Evolutionary conservation across 2,113 vertebrate genomes (phyloP).

Genomic region (Campylomormyrus numenius): DNA sequence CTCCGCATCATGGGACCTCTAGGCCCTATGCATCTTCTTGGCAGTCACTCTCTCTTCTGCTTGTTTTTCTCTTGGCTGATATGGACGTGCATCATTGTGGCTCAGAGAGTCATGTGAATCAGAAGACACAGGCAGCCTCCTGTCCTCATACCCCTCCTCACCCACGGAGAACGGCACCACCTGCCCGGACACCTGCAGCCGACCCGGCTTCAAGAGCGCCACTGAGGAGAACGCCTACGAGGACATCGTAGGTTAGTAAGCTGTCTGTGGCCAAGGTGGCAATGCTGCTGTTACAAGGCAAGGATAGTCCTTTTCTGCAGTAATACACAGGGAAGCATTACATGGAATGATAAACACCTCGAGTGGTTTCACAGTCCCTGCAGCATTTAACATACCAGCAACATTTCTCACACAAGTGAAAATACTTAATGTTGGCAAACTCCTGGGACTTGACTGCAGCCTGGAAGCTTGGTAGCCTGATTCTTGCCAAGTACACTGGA

Average conservation of each 20-base stretch:
- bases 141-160: conserved; percentile 76
- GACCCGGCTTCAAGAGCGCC: conserved; percentile 87
- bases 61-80: neutral
- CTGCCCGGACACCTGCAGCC: conserved; percentile 63
- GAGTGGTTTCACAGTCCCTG: neutral
- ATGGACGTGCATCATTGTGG: neutral
- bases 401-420: neutral
- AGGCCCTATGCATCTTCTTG: neutral
- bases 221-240: conserved; percentile 98
- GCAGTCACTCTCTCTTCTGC: neutral
- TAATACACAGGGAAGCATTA: neutral
- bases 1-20: neutral
- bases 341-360: neutral
- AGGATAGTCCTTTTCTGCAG: neutral
- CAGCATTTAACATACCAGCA: neutral
- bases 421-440: neutral
- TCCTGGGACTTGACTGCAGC: neutral
- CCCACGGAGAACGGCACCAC: conserved; percentile 85
- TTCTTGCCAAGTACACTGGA: neutral
- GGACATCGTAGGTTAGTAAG: conserved; percentile 88
- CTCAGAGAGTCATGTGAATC: conserved; percentile 87
- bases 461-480: neutral
- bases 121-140: conserved; percentile 79
- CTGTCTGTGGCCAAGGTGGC: neutral
- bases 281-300: neutral